Conservation (phyloP, 2,797 vertebrate genomes). For the Siniperca undulata region DNA sequence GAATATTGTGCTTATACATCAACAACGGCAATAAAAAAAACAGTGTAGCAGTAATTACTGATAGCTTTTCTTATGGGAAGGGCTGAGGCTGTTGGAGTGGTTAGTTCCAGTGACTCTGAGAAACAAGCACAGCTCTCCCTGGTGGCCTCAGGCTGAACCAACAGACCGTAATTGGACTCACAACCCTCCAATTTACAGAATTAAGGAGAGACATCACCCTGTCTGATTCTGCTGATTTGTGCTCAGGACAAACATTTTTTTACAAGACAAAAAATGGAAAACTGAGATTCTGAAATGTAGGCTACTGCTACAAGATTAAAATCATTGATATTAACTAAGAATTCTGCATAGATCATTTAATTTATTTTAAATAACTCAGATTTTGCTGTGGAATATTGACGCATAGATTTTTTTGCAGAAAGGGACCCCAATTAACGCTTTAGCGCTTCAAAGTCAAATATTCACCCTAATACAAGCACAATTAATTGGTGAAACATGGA, state of each 20-base stretch:
- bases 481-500: conserved; percentile 83
- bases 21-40: conserved; percentile 21
- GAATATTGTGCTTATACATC: neutral
- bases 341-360: conserved; percentile 5
- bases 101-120: conserved; percentile 59
- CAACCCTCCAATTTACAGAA: conserved; percentile 74
- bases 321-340: neutral
- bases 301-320: neutral
- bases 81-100: conserved; percentile 36
- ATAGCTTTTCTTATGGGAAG: conserved; percentile 33
- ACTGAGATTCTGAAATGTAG: neutral
- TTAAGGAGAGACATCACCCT: conserved; percentile 57
- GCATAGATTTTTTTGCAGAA: conserved; percentile 41
- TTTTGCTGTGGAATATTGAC: conserved; percentile 7
- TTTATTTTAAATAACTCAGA: conserved; percentile 18
- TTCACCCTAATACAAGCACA: conserved; percentile 77
- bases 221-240: conserved; percentile 63
- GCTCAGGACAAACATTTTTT: conserved; percentile 39
- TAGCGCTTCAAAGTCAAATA: conserved; percentile 78
- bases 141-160: conserved; percentile 76
- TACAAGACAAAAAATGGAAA: conserved; percentile 23
- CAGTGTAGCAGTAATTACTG: conserved; percentile 46
- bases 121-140: conserved; percentile 81
- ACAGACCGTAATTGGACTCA: conserved; percentile 73
- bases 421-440: conserved; percentile 69